Evolutionary conservation across 1,140 invertebrate species (phyloP).

Genomic region (Linepithema humile): DNA sequence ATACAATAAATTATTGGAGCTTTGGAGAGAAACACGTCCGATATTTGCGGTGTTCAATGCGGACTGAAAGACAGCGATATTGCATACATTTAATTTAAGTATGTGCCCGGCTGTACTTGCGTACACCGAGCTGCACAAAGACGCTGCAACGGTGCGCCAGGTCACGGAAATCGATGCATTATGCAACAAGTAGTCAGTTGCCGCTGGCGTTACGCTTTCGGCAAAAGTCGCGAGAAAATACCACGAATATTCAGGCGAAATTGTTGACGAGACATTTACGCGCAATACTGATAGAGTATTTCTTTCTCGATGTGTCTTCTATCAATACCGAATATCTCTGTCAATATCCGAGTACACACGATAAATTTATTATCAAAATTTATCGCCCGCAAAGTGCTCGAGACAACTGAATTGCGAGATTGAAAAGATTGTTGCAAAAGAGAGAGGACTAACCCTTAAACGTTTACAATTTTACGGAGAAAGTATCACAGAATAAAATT

Average conservation of each 20-base stretch:
- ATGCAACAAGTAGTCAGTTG: constrained; percentile 74
- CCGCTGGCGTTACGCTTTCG: neutral
- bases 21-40: neutral
- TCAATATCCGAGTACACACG: too few species aligned
- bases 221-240: constrained; percentile 24
- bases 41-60: neutral
- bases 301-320: neutral
- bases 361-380: constrained; percentile 20
- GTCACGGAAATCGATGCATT: constrained; percentile 66
- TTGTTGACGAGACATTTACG: neutral
- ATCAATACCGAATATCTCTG: constrained; percentile 3
- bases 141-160: constrained; percentile 9
- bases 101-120: neutral
- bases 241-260: constrained; percentile 23
- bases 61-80: neutral
- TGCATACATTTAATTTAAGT: neutral
- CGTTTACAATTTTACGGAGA: neutral
- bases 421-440: neutral
- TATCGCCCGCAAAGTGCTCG: neutral
- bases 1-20: neutral
- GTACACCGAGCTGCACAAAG: neutral
- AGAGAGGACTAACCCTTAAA: neutral
- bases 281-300: neutral
- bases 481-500: neutral
- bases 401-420: constrained; percentile 4